Conservation (phyloP, 2,113 vertebrate species). For the Motacilla tschutschensis region DNA sequence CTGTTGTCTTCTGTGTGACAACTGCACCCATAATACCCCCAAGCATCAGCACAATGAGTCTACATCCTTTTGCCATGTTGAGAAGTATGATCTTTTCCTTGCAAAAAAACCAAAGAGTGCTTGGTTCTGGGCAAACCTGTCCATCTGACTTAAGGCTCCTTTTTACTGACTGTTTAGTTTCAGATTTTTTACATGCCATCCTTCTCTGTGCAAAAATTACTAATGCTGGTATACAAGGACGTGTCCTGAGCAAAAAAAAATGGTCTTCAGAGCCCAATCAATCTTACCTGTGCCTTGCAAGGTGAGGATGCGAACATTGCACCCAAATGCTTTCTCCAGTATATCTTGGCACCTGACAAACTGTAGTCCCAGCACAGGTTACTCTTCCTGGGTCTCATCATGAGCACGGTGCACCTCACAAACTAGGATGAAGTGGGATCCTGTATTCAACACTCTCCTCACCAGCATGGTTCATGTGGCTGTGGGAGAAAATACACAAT, state of each 20-base stretch:
- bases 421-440: neutral
- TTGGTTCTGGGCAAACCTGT: neutral
- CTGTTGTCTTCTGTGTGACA: neutral
- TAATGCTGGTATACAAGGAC: fast-evolving
- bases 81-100: neutral
- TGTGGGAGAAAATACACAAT: neutral
- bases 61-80: neutral
- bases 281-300: neutral
- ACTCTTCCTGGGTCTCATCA: neutral
- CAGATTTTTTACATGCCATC: neutral
- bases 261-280: neutral
- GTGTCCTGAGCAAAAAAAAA: neutral
- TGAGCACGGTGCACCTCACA: neutral
- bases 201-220: neutral
- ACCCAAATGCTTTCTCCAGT: neutral
- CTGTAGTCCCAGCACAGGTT: neutral
- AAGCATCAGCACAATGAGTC: neutral
- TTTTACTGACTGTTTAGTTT: neutral
- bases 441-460: neutral
- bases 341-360: neutral
- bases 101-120: neutral
- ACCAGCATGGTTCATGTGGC: neutral
- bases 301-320: neutral
- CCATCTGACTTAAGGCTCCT: neutral
- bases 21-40: neutral